A percentile compares a stretch with the other conserved stretches of the same genome.
These are phyloP conservation scores for Heliconius himera DNA, from an alignment of 1,140 invertebrate species.

Conservation along the genomic window DNA sequence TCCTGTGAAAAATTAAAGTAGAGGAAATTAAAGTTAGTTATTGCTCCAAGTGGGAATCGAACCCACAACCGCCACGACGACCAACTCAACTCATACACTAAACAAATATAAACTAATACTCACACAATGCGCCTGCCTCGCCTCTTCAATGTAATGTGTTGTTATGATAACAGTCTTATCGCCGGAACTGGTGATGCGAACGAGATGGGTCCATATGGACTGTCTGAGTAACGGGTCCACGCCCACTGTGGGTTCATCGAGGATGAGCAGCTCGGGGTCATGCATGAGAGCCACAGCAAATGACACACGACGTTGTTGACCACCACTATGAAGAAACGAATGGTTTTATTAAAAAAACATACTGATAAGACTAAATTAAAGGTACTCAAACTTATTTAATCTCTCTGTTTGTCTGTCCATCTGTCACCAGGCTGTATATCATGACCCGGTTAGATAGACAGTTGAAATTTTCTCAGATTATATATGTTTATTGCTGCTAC, in stretches of 20 bases:
- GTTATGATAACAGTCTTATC: slow-evolving; percentile 96
- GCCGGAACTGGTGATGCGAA: slow-evolving; percentile 90
- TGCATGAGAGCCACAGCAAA: slow-evolving; percentile 96
- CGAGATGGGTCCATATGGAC: slow-evolving; percentile 96
- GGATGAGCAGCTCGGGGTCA: slow-evolving; percentile 93
- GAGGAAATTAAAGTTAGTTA: too few relatives aligned
- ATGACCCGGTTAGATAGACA: too few relatives aligned
- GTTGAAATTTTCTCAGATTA: too few relatives aligned
- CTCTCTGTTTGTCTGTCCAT: too few relatives aligned
- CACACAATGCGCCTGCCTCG: slow-evolving; percentile 92
- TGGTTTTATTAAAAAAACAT: not conserved
- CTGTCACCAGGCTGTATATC: too few relatives aligned
- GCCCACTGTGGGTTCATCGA: slow-evolving; percentile 97
- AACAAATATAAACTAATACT: slow-evolving; percentile 51
- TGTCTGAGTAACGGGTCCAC: slow-evolving; percentile 94
- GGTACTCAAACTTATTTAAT: too few relatives aligned
- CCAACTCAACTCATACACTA: too few relatives aligned
- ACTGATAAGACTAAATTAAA: too few relatives aligned
- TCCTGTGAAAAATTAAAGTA: too few relatives aligned
- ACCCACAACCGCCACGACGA: too few relatives aligned
- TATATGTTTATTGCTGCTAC: too few relatives aligned
- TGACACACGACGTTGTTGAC: slow-evolving; percentile 95
- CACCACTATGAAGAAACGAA: slow-evolving; percentile 85
- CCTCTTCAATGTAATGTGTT: slow-evolving; percentile 97
- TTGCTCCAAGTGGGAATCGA: too few relatives aligned